phyloP scores from a whole-genome alignment of 2,888 invertebrate genomes.

The Chorisops tibialis region DNA sequence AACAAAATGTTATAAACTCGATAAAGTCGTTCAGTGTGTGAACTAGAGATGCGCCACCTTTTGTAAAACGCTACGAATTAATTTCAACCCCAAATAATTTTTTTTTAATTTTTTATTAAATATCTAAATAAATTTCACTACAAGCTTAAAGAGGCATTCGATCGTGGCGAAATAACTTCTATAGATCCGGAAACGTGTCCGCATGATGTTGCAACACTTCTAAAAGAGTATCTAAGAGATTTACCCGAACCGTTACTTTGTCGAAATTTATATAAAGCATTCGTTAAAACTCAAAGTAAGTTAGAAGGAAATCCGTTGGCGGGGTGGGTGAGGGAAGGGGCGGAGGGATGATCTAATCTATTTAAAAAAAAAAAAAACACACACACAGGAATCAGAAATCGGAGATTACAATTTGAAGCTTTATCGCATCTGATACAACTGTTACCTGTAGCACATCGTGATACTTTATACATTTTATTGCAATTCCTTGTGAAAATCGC shows the following conservation, averaged over 20 bases:
- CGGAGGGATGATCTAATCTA: neutral
- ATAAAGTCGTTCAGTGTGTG: no score
- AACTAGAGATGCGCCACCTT: no score
- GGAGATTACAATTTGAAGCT: constrained; percentile 77
- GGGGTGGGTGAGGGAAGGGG: no score
- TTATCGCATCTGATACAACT: constrained; percentile 80
- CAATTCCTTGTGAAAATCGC: constrained; percentile 68
- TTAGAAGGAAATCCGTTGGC: constrained; percentile 49
- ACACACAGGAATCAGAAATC: constrained; percentile 79
- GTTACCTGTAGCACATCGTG: constrained; percentile 81
- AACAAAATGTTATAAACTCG: no score
- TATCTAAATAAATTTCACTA: neutral
- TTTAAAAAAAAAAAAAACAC: no score
- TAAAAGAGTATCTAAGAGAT: constrained; percentile 91
- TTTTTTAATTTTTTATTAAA: neutral
- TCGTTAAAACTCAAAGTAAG: constrained; percentile 85
- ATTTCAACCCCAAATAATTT: no score
- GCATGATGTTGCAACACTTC: constrained; percentile 87
- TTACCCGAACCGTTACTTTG: constrained; percentile 89
- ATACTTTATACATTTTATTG: constrained; percentile 75
- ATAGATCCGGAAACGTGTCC: constrained; percentile 80
- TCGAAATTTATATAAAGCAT: constrained; percentile 82
- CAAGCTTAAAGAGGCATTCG: constrained; percentile 69
- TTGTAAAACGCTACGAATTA: no score
- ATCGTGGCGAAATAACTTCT: constrained; percentile 70